A percentile compares a stretch with the other conserved stretches of the same genome.
Evolutionary conservation across 2,888 invertebrate genomes (phyloP).

Genomic region (Drosophila longiperda): DNA sequence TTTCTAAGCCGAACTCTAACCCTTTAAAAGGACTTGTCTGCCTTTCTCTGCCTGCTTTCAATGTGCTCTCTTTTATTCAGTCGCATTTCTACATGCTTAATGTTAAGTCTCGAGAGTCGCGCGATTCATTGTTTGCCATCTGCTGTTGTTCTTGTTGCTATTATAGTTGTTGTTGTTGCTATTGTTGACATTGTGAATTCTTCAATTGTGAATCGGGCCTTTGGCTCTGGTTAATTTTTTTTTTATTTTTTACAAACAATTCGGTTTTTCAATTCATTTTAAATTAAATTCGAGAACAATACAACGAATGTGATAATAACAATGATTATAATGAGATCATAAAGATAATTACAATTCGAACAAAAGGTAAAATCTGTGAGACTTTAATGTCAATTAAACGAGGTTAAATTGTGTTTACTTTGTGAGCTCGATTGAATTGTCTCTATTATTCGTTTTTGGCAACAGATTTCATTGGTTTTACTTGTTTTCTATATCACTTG

Average conservation of each 20-base stretch:
- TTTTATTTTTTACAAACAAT: conserved; percentile 25
- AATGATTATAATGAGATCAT: conserved; percentile 61
- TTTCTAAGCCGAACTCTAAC: conserved; percentile 16
- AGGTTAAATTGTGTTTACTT: conserved; percentile 60
- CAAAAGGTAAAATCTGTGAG: conserved; percentile 53
- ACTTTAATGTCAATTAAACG: conserved; percentile 51
- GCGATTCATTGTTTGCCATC: conserved; percentile 60
- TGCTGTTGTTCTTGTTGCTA: conserved; percentile 54
- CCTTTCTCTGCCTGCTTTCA: conserved; percentile 48
- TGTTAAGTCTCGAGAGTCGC: conserved; percentile 57
- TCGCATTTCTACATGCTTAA: conserved; percentile 27
- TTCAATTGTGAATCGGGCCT: conserved; percentile 69
- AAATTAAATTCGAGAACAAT: conserved; percentile 76
- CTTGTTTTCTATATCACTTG: conserved; percentile 1
- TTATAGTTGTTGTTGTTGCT: conserved; percentile 46
- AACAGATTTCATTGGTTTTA: conserved; percentile 12
- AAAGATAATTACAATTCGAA: conserved; percentile 57
- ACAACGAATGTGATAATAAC: conserved; percentile 66
- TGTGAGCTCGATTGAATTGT: conserved; percentile 50
- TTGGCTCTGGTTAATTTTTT: conserved; percentile 22
- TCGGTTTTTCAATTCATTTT: conserved; percentile 49
- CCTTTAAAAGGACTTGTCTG: conserved; percentile 31
- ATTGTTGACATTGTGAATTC: conserved; percentile 62
- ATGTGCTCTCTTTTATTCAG: conserved; percentile 22
- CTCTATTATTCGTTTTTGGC: conserved; percentile 36